Percentiles rank a stretch among this genome's conserved stretches.
Evolutionary conservation across 1,140 invertebrate species (phyloP).

Genomic region (Cydia splendana): DNA sequence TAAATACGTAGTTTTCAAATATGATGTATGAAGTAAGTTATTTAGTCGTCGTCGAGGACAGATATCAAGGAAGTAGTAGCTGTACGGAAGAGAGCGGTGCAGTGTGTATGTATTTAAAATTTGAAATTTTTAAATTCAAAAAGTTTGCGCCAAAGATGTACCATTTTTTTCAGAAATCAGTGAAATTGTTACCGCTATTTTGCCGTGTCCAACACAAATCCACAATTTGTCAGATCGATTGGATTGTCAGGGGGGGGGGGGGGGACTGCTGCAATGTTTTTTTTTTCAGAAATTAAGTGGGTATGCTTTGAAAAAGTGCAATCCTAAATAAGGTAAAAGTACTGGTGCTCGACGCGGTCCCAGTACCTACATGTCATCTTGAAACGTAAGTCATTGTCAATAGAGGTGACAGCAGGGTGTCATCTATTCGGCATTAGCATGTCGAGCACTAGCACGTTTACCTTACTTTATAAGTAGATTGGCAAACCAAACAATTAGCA

Average conservation of each 20-base stretch:
- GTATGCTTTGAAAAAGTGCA: background rate
- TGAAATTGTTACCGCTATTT: too few relatives aligned
- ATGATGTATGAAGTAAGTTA: background rate
- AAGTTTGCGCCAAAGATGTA: too few relatives aligned
- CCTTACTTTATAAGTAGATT: background rate
- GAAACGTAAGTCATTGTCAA: too few relatives aligned
- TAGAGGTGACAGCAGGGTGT: too few relatives aligned
- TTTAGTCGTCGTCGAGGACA: background rate
- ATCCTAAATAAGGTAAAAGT: too few relatives aligned
- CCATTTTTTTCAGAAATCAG: too few relatives aligned
- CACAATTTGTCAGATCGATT: background rate
- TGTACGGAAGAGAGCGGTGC: background rate
- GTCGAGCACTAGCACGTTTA: too few relatives aligned
- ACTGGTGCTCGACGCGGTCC: too few relatives aligned
- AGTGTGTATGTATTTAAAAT: background rate
- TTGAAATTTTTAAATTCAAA: background rate
- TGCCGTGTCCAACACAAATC: background rate
- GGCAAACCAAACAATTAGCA: background rate
- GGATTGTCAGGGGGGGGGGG: background rate
- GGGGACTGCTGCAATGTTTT: too few relatives aligned
- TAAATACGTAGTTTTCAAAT: background rate
- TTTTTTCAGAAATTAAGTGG: background rate
- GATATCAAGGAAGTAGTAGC: background rate
- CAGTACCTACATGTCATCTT: too few relatives aligned
- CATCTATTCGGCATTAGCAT: too few relatives aligned